Conservation (phyloP, 1,140 invertebrate species). For the Melanaphis sacchari region DNA sequence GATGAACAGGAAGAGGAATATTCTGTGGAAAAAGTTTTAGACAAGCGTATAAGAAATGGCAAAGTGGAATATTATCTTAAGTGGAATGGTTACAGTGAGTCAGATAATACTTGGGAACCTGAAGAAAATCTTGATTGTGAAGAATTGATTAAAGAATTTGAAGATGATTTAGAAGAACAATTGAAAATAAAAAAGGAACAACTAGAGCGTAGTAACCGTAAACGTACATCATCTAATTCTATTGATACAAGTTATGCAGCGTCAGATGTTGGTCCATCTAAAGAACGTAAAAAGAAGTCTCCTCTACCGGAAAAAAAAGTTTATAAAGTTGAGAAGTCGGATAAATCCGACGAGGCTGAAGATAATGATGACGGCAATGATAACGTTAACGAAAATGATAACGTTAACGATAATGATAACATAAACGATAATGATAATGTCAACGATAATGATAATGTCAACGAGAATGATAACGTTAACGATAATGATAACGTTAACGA, state of each 20-base stretch:
- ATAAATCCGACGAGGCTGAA: not conserved
- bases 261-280: not conserved
- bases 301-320: not conserved
- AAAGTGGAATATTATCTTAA: conserved; percentile 73
- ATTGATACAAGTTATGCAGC: not conserved
- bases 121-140: conserved; percentile 80
- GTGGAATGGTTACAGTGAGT: conserved; percentile 70
- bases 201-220: not conserved
- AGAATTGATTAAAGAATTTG: conserved; percentile 81
- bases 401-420: not conserved
- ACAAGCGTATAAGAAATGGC: conserved; percentile 79
- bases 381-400: not conserved
- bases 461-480: too few relatives aligned
- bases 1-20: conserved; percentile 73
- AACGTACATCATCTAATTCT: conserved; percentile 14
- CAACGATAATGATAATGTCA: accelerated
- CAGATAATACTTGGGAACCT: conserved; percentile 76
- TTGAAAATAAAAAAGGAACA: conserved; percentile 60
- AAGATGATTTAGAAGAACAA: too few relatives aligned
- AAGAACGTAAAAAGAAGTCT: not conserved
- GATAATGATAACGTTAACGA: too few relatives aligned
- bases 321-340: not conserved
- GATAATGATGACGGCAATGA: not conserved
- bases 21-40: conserved; percentile 90
- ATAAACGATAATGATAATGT: not conserved